These are phyloP conservation scores for Eupristina koningsbergeri DNA, from an alignment of 1,140 invertebrate species.

Conservation along the genomic window DNA sequence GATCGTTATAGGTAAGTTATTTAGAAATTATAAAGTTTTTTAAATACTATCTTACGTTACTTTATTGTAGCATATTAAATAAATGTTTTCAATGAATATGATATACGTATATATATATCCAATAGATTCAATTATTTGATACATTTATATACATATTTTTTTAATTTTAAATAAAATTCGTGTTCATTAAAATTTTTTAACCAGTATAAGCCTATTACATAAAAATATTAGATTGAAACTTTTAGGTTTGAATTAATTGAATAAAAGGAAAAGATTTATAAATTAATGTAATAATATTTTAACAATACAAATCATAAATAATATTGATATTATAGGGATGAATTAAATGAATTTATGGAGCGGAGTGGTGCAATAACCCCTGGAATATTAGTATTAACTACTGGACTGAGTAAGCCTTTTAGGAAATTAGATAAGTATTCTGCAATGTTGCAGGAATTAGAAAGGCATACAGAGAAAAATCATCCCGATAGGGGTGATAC, in stretches of 20 bases:
- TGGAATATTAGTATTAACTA: conserved; percentile 90
- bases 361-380: conserved; percentile 85
- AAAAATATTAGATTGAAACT: too few species aligned
- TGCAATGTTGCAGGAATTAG: conserved; percentile 93
- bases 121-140: too few species aligned
- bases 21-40: too few species aligned
- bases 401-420: conserved; percentile 95
- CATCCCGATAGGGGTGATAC: conserved; percentile 97
- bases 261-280: background rate
- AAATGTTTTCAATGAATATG: too few species aligned
- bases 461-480: conserved; percentile 94
- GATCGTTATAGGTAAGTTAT: conserved; percentile 92
- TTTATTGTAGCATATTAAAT: background rate
- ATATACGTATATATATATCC: too few species aligned
- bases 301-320: too few species aligned
- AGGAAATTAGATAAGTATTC: conserved; percentile 95
- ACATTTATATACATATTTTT: too few species aligned
- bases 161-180: too few species aligned
- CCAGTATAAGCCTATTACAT: too few species aligned
- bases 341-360: conserved; percentile 91
- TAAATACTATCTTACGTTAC: background rate
- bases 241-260: background rate
- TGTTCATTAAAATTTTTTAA: too few species aligned
- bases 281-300: background rate
- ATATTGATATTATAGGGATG: conserved; percentile 82